Base-by-base conservation (phyloP, 2,113 vertebrate species). In the Chauna torquata region DNA sequence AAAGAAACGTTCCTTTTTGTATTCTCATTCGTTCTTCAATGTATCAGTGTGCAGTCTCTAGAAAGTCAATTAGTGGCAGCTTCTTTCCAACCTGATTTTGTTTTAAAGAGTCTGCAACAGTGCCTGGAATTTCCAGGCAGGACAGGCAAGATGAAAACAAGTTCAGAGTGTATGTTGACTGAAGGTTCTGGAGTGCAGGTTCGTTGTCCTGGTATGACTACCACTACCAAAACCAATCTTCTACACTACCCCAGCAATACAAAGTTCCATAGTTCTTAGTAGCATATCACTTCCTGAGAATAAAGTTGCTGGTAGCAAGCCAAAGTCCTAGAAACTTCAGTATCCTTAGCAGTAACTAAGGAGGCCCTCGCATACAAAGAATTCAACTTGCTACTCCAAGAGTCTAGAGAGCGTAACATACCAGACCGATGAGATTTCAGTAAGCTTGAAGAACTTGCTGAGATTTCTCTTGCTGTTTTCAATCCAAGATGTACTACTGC, bases 351-450 rank as follows among this genome's bases (percentile, higher is more conserved):
- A 87, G 54, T 28, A 92, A 84, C 86, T 42, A 91, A 50, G 59
- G 58, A 84, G 79, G 84, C 58, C 19, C 66, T 61, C 3, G 2
- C 18, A 65, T 3, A 89, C 30, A 94, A 84, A 82, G 74, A 90
- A 78, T 77, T 86, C 78, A 64, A n/a, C 49, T 86, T 74, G 50
- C 65, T 92, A 71, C 85, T 94, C 84, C 75, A 95, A 75, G 66
- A 88, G 86, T 22, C 52, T 58, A 64, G n/a, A 93, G 58, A 80
- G 82, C 40, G 28, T 59, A 62, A 95, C 94, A 92, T 96, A 97
- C 85, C 95, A 94, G 88, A 86, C 82, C 23, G 95, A 94, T 91
- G 91, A 94, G 92, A 91, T 80, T 86, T n/a, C 91, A 64, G 82
- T 64, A 90, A 65, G 65, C 91, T 65, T 85, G 54, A 92, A 80